Base-by-base conservation (phyloP, 2,113 vertebrate species). In the Caretta caretta region DNA sequence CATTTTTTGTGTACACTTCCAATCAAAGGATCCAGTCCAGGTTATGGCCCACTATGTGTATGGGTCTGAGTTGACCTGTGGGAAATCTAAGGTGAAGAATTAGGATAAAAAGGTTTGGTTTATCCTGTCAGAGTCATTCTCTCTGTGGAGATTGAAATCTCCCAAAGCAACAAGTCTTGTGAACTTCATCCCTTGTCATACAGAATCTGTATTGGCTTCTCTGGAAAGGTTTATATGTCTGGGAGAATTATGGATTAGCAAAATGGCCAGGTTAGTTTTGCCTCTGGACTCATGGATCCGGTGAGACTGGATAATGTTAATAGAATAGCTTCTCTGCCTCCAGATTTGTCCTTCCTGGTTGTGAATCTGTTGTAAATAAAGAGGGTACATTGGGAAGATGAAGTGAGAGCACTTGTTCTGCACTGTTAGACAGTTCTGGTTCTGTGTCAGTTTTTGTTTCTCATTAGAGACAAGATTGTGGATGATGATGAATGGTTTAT, bases 211-310 rank as follows among this genome's bases (percentile, higher is more conserved):
- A 90, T 72, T 81, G 93, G 50, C 81, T 93, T 95, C 92, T 95
- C 92, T 91, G 95, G 95, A 95, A 97, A 93, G 83, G 35, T 95
- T 84, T 94, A 87, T 94, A 93, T 95, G 29, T 96, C 89, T 22
- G 78, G 72, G 25, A 87, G 79, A 95, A 75, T 72, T 95, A 93
- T 62, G 89, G 89, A 96, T 97, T 95, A 93, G 86, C 87, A 90
- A 85, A 59, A 91, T 42, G 85, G 72, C 57, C 85, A 83, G 50
- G 54, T 83, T 9, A 91, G 80, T 75, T 48, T 83, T 93, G 90
- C 80, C 72, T 95, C 90, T 88, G 56, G 95, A 88, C 35, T 86
- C 81, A 95, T 25, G 93, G 89, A 95, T 91, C 89, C 94, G 84
- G 38, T n/a, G 38, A 88, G 57, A 95, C 72, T 65, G 95, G 96